These are phyloP conservation scores for Gibbula magus DNA, from an alignment of 2,888 invertebrate species.

Conservation along the genomic window DNA sequence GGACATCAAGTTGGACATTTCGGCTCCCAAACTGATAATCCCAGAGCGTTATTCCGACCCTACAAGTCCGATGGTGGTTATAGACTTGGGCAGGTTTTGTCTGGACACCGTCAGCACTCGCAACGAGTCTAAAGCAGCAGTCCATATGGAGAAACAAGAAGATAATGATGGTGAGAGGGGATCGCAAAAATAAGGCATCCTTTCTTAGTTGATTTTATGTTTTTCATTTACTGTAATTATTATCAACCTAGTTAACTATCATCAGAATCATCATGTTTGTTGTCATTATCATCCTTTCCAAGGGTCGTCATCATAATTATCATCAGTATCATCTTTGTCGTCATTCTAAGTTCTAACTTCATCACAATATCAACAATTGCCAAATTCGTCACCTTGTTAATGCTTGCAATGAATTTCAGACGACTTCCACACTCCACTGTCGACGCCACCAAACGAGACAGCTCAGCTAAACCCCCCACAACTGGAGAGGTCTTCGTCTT, in stretches of 20 bases:
- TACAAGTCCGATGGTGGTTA: constrained; percentile 79
- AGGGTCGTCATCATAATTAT: too few relatives aligned
- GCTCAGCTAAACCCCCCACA: constrained; percentile 11
- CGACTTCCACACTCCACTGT: constrained; percentile 75
- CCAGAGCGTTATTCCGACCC: constrained; percentile 80
- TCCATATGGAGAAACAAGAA: not conserved
- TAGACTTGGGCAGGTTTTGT: constrained; percentile 92
- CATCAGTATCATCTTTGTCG: too few relatives aligned
- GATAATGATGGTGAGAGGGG: constrained; percentile 8
- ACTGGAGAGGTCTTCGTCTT: not conserved
- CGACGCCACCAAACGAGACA: constrained; percentile 73
- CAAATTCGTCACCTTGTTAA: not conserved
- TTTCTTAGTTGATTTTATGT: too few relatives aligned
- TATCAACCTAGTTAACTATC: too few relatives aligned
- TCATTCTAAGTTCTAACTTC: too few relatives aligned
- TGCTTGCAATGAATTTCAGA: constrained; percentile 55
- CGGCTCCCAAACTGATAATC: constrained; percentile 93
- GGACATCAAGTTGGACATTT: constrained; percentile 92
- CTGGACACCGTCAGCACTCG: constrained; percentile 70
- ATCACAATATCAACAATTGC: too few relatives aligned
- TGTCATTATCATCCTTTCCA: too few relatives aligned
- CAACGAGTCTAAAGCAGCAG: not conserved
- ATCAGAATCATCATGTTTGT: too few relatives aligned
- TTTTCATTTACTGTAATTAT: too few relatives aligned
- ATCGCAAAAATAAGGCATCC: not conserved